A percentile compares a stretch with the other conserved stretches of the same genome.
Conservation (phyloP, 2,888 invertebrate species). For the Callimorpha dominula region DNA sequence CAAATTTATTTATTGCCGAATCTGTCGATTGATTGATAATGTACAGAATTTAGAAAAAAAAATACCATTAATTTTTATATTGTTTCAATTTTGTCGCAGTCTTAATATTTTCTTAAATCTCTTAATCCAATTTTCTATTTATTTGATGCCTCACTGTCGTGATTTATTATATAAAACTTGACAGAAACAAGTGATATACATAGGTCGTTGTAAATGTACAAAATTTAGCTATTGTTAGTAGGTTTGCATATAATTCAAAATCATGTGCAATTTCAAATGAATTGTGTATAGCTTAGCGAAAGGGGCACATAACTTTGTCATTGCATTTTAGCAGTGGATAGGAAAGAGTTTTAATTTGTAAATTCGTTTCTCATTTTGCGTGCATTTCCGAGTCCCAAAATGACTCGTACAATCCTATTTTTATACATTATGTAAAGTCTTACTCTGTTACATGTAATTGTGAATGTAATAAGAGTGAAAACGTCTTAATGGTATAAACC, state of each 20-base stretch:
- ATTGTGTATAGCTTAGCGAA: conserved; percentile 73
- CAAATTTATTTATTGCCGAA: conserved; percentile 84
- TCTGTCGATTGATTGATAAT: conserved; percentile 78
- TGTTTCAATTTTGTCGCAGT: conserved; percentile 78
- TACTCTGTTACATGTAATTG: conserved; percentile 81
- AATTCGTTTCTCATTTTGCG: conserved; percentile 81
- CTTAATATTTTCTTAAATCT: conserved; percentile 68
- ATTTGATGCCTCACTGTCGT: conserved; percentile 71
- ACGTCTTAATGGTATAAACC: conserved; percentile 80
- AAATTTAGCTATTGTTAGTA: conserved; percentile 80
- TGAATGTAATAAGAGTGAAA: conserved; percentile 80
- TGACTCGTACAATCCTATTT: conserved; percentile 85
- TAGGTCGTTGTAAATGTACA: conserved; percentile 82
- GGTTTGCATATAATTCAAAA: conserved; percentile 80
- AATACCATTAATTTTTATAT: conserved; percentile 79
- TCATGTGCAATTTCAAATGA: conserved; percentile 81
- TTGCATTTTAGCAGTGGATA: conserved; percentile 84
- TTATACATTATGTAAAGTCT: conserved; percentile 86
- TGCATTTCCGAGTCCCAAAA: conserved; percentile 81
- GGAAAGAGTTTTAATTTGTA: conserved; percentile 76
- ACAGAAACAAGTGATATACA: conserved; percentile 78
- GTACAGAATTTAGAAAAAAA: conserved; percentile 77
- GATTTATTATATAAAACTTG: conserved; percentile 69
- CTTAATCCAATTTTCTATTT: conserved; percentile 74
- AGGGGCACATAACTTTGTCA: conserved; percentile 77